Conservation (phyloP, 2,888 invertebrate species). For the Macrosoma leucophasiata region DNA sequence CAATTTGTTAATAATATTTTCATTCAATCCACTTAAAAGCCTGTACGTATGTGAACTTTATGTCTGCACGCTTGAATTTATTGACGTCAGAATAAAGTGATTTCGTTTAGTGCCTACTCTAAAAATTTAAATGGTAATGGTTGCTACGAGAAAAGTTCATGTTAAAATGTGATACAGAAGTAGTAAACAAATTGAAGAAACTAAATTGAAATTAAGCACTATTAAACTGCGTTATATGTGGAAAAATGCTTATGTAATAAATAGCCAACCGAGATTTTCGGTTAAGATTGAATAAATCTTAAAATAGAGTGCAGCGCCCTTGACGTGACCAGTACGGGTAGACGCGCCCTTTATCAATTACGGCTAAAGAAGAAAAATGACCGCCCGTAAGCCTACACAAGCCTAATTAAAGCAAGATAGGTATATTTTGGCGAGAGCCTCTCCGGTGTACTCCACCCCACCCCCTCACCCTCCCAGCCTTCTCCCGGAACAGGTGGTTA, state of each 20-base stretch:
- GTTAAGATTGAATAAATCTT: no score
- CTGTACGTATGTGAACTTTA: conserved; percentile 43
- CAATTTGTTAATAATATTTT: conserved; percentile 75
- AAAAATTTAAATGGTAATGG: no score
- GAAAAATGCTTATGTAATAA: conserved; percentile 20
- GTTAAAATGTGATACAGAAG: no score
- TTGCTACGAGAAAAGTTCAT: no score
- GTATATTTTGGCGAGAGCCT: conserved; percentile 55
- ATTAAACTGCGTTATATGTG: no score
- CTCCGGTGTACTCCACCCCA: conserved; percentile 34
- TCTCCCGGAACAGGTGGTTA: conserved; percentile 57
- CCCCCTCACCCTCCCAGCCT: conserved; percentile 31
- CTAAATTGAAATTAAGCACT: no score
- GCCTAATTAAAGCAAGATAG: conserved; percentile 71
- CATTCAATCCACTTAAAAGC: conserved; percentile 72
- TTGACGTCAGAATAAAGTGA: no score
- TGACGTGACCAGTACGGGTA: conserved; percentile 40
- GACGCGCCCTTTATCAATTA: conserved; percentile 68
- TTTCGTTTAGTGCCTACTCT: no score
- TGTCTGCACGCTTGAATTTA: conserved; percentile 21
- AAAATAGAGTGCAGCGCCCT: conserved; percentile 31
- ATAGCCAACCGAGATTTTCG: conserved; percentile 8
- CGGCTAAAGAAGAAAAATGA: conserved; percentile 72
- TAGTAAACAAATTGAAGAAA: no score
- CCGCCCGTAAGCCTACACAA: conserved; percentile 61